These are phyloP conservation scores for Drosophila asahinai DNA, from an alignment of 1,140 invertebrate genomes.

Conservation along the genomic window DNA sequence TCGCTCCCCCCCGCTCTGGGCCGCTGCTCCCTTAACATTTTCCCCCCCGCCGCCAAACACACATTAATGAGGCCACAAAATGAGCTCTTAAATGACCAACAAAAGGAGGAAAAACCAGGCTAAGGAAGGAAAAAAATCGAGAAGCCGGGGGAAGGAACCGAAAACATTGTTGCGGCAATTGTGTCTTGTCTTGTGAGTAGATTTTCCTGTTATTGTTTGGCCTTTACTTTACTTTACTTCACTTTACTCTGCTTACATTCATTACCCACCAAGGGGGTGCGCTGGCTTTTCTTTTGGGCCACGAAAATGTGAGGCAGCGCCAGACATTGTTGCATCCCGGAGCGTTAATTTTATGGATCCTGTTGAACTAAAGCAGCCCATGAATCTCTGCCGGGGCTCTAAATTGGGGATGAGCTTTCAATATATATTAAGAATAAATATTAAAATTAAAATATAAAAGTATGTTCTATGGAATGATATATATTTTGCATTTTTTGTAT, in stretches of 20 bases:
- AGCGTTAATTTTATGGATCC: conserved; percentile 74
- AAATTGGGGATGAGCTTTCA: background rate
- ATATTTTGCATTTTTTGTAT: no score
- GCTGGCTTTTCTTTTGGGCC: conserved; percentile 6
- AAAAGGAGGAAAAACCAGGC: conserved; percentile 17
- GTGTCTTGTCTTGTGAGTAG: conserved; percentile 48
- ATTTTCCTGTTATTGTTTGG: conserved; percentile 47
- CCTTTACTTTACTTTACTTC: conserved; percentile 33
- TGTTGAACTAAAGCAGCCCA: conserved; percentile 65
- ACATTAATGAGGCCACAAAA: conserved; percentile 56
- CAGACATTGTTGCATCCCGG: conserved; percentile 64
- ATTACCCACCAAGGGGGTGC: conserved; percentile 27
- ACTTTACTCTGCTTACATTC: conserved; percentile 33
- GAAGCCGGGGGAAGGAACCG: background rate
- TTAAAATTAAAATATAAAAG: no score
- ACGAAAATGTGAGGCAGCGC: conserved; percentile 7
- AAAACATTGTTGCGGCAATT: conserved; percentile 53
- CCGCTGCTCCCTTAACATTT: background rate
- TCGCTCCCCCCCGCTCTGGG: background rate
- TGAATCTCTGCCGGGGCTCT: conserved; percentile 37
- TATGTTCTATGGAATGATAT: no score
- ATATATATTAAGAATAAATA: no score
- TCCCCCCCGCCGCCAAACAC: conserved; percentile 1
- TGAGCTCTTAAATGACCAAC: conserved; percentile 55
- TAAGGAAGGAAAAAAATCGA: background rate